A percentile compares a stretch with the other conserved stretches of the same genome.
These are phyloP conservation scores for Unio pictorum DNA, from an alignment of 2,888 invertebrate genomes.

Conservation along the genomic window DNA sequence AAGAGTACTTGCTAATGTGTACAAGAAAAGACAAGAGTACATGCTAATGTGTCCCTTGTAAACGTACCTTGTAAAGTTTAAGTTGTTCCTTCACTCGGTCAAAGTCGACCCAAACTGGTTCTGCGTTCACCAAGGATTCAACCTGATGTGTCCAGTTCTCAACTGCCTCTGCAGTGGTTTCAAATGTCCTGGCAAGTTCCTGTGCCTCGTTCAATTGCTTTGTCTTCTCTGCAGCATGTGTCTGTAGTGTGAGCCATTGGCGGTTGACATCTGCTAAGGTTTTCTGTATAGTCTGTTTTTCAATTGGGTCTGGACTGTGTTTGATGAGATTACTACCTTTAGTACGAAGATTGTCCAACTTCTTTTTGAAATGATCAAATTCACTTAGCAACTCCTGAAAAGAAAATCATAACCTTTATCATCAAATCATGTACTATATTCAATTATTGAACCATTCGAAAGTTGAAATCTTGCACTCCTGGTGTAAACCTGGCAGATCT, in stretches of 20 bases:
- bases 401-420: background rate
- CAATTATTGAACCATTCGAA: too few relatives aligned
- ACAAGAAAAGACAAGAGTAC: too few relatives aligned
- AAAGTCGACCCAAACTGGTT: slow-evolving; percentile 50
- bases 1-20: too few relatives aligned
- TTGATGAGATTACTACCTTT: slow-evolving; percentile 58
- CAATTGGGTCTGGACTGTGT: slow-evolving; percentile 49
- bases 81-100: slow-evolving; percentile 52
- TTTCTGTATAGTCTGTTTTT: slow-evolving; percentile 58
- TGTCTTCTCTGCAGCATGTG: slow-evolving; percentile 45
- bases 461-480: too few relatives aligned
- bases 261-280: slow-evolving; percentile 52
- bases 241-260: slow-evolving; percentile 56
- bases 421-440: too few relatives aligned
- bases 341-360: slow-evolving; percentile 49
- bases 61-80: slow-evolving; percentile 50
- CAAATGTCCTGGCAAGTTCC: slow-evolving; percentile 47
- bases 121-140: slow-evolving; percentile 34
- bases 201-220: slow-evolving; percentile 57
- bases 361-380: slow-evolving; percentile 55
- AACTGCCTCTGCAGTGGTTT: slow-evolving; percentile 47
- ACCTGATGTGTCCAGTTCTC: slow-evolving; percentile 50
- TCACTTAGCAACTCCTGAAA: slow-evolving; percentile 51
- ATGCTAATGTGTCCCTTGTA: background rate
- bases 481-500: too few relatives aligned